Percentiles rank a stretch among this genome's conserved stretches.
Conservation (phyloP, 2,113 vertebrate genomes). For the Lepidothrix coronata region DNA sequence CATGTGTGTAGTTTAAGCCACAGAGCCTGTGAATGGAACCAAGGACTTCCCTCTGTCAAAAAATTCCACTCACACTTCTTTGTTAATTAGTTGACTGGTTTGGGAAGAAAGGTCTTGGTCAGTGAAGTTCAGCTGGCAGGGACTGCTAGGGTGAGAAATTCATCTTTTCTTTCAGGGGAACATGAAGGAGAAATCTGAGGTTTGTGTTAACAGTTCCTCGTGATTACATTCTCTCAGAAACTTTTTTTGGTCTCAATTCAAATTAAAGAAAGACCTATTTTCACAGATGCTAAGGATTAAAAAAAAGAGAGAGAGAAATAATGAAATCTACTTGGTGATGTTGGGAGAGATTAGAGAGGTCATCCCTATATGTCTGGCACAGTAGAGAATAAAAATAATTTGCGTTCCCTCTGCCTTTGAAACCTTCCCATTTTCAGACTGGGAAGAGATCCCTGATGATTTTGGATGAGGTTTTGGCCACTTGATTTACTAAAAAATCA, state of each 20-base stretch:
- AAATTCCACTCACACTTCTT: neutral
- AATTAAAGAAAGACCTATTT: neutral
- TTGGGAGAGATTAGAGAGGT: neutral
- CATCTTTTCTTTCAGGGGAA: neutral
- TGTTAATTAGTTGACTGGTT: slow-evolving; percentile 23
- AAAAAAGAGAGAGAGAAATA: neutral
- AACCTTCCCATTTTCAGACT: neutral
- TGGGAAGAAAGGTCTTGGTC: neutral
- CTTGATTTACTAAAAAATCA: neutral
- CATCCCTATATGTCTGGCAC: neutral
- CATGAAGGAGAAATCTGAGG: neutral
- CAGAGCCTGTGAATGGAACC: neutral
- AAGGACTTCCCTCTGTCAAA: neutral
- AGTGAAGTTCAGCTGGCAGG: neutral
- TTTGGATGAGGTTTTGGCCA: neutral
- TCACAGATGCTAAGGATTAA: neutral
- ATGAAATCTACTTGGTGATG: neutral
- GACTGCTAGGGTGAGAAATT: neutral
- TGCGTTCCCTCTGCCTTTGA: neutral
- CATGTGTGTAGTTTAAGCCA: neutral
- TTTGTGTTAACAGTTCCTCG: neutral
- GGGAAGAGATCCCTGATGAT: neutral
- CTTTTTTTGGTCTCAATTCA: neutral
- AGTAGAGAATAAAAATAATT: neutral
- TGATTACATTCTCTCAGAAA: neutral